Percentiles rank a stretch among this genome's conserved stretches.
phyloP scores from a whole-genome alignment of 2,113 vertebrate genomes.

The Corynorhinus townsendii region DNA sequence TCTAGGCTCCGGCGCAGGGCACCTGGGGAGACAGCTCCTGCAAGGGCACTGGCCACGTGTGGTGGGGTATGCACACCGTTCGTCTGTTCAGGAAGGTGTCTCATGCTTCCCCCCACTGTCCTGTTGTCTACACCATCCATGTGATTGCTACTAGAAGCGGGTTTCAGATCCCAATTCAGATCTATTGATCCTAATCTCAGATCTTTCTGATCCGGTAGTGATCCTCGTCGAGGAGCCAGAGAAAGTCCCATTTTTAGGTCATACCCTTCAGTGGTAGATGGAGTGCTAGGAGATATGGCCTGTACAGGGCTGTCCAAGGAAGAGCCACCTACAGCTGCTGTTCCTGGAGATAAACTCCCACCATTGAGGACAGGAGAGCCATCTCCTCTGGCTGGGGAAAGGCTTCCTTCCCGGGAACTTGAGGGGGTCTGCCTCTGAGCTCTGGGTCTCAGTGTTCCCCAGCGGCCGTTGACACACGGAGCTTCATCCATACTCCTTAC shows the following conservation, averaged over 20 bases:
- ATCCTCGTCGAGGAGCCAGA: slow-evolving; percentile 72
- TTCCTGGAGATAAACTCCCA: slow-evolving; percentile 87
- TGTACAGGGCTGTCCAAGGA: slow-evolving; percentile 88
- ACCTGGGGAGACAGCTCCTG: slow-evolving; percentile 90
- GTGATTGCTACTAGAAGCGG: slow-evolving; percentile 64
- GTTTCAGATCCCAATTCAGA: slow-evolving; percentile 88
- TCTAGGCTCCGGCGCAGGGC: slow-evolving; percentile 92
- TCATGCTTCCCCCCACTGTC: slow-evolving; percentile 59
- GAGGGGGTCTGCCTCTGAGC: slow-evolving; percentile 81
- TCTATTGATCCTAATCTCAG: slow-evolving; percentile 82
- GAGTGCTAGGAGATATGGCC: slow-evolving; percentile 85
- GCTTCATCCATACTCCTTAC: slow-evolving; percentile 90
- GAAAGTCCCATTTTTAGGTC: slow-evolving; percentile 76
- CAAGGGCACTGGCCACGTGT: slow-evolving; percentile 80
- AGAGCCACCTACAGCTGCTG: slow-evolving; percentile 50
- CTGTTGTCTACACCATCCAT: slow-evolving; percentile 71
- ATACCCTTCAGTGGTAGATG: slow-evolving; percentile 75
- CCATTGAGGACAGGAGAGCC: slow-evolving; percentile 91
- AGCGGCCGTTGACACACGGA: slow-evolving; percentile 96
- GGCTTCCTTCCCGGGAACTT: slow-evolving; percentile 90
- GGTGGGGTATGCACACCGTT: slow-evolving; percentile 92
- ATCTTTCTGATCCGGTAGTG: slow-evolving; percentile 82
- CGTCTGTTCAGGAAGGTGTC: slow-evolving; percentile 85
- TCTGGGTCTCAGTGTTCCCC: slow-evolving; percentile 94
- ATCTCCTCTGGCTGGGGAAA: slow-evolving; percentile 88